Conservation (phyloP, 2,113 vertebrate species). For the Anas platyrhynchos region DNA sequence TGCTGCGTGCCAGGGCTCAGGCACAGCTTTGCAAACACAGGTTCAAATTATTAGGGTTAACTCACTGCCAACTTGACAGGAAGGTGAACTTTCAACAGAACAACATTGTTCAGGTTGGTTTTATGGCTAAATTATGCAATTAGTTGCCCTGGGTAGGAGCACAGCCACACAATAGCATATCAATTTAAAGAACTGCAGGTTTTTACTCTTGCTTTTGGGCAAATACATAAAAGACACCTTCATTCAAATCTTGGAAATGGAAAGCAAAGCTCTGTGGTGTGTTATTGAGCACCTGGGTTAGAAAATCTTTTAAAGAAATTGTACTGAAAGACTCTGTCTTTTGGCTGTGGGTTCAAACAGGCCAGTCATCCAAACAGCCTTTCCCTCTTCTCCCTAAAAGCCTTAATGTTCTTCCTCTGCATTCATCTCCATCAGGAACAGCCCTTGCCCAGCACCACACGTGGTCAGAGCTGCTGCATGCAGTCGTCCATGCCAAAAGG, state of each 20-base stretch:
- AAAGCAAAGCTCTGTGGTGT: neutral
- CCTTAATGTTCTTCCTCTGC: neutral
- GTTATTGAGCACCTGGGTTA: neutral
- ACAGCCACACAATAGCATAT: neutral
- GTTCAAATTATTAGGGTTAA: conserved; percentile 13
- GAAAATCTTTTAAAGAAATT: neutral
- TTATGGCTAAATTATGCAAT: conserved; percentile 38
- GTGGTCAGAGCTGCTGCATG: accelerated
- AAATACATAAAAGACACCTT: neutral
- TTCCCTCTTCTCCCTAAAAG: neutral
- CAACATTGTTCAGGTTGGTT: neutral
- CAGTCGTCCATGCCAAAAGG: neutral
- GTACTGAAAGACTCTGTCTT: neutral
- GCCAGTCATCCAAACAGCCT: neutral
- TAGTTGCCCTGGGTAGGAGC: neutral
- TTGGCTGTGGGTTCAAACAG: neutral
- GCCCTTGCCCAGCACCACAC: neutral
- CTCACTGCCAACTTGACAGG: conserved; percentile 9
- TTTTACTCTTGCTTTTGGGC: neutral
- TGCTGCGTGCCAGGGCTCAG: neutral
- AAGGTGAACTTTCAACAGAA: conserved; percentile 27
- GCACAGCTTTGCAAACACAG: neutral
- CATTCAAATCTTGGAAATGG: neutral
- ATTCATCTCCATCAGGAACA: neutral
- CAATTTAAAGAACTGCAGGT: neutral